Evolutionary conservation across 2,888 invertebrate species (phyloP).

Genomic region (Pandemis cinnamomeana): DNA sequence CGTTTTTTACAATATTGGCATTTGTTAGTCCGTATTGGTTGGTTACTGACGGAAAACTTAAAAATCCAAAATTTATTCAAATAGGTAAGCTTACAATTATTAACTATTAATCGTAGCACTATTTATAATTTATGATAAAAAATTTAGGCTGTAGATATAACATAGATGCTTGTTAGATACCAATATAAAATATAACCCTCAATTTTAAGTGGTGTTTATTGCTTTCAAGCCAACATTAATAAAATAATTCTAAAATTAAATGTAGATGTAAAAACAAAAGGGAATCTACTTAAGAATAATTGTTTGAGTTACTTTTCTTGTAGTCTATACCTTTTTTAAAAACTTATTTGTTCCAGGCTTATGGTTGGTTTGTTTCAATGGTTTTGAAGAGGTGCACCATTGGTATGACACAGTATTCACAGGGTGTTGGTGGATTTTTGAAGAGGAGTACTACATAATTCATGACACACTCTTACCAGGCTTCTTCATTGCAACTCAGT

Average conservation of each 20-base stretch:
- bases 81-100: conserved; percentile 85
- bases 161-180: neutral
- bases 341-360: conserved; percentile 86
- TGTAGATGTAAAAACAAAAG: neutral
- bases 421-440: conserved; percentile 99
- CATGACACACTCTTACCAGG: conserved; percentile 94
- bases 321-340: neutral
- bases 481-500: conserved; percentile 97
- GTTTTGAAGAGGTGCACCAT: conserved; percentile 93
- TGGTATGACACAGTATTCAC: conserved; percentile 92
- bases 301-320: neutral
- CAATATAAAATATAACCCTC: neutral
- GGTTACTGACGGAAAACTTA: conserved; percentile 90
- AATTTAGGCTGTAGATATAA: neutral
- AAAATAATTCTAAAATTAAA: neutral
- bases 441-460: conserved; percentile 98
- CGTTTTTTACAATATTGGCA: conserved; percentile 90
- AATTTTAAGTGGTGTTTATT: neutral
- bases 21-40: conserved; percentile 96
- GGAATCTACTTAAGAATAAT: no score
- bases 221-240: no score
- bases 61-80: conserved; percentile 90
- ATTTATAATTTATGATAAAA: neutral
- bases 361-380: conserved; percentile 97
- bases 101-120: neutral